These are phyloP conservation scores for Schizotus pectinicornis DNA, from an alignment of 2,888 invertebrate species.

Conservation along the genomic window DNA sequence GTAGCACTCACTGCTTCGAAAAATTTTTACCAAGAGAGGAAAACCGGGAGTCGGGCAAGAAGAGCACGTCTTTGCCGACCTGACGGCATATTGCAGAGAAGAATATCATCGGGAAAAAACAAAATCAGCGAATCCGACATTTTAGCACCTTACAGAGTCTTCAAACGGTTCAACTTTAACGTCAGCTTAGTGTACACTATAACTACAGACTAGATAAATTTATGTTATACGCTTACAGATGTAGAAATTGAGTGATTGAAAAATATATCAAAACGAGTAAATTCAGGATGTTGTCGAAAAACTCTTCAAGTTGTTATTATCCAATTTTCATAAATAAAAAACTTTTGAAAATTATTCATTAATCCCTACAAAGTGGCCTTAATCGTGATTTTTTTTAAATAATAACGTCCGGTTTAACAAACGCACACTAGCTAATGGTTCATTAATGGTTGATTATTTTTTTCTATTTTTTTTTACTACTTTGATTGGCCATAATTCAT, in stretches of 20 bases:
- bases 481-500: no score
- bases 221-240: conserved; percentile 25
- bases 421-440: no score
- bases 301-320: no score
- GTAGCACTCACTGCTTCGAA: conserved; percentile 9
- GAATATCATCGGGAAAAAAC: conserved; percentile 22
- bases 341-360: no score
- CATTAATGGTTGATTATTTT: no score
- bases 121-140: conserved; percentile 8
- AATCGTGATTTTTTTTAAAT: no score
- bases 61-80: conserved; percentile 1
- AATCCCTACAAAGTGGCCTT: no score
- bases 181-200: conserved; percentile 25
- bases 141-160: conserved; percentile 35
- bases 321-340: no score
- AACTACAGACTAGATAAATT: conserved; percentile 39
- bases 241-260: conserved; percentile 22
- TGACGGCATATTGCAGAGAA: neutral
- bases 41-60: conserved; percentile 19
- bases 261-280: conserved; percentile 7
- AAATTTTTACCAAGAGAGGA: neutral
- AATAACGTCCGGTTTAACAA: no score
- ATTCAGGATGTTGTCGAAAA: neutral
- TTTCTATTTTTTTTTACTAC: no score
- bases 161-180: conserved; percentile 26